A percentile compares a stretch with the other conserved stretches of the same genome.
These are phyloP conservation scores for Cephalopterus ornatus DNA, from an alignment of 2,113 vertebrate genomes.

Conservation along the genomic window DNA sequence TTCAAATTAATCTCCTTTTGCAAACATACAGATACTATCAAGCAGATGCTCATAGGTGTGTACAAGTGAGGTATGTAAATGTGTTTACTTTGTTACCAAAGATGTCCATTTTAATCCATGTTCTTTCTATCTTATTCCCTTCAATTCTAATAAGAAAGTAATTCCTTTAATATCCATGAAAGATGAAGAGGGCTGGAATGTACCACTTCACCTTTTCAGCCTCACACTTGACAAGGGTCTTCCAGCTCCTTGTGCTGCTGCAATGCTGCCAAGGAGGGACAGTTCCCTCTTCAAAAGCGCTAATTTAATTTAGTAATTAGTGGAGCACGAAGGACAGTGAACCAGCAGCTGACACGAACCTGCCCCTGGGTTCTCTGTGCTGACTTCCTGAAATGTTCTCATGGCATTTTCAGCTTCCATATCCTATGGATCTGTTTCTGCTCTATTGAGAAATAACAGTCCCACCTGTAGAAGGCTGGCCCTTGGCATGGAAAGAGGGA, in stretches of 20 bases:
- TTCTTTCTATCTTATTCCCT: background rate
- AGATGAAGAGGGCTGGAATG: background rate
- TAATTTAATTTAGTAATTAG: background rate
- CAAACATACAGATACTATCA: background rate
- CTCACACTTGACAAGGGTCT: background rate
- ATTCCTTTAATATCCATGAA: background rate
- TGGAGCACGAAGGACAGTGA: background rate
- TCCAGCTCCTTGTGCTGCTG: background rate
- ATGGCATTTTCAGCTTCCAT: background rate
- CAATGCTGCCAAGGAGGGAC: background rate
- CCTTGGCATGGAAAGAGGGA: background rate
- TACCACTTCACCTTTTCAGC: background rate
- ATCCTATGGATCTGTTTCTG: background rate
- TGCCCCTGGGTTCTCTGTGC: background rate
- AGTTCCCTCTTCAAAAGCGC: background rate
- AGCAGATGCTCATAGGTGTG: background rate
- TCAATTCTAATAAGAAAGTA: background rate
- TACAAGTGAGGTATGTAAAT: background rate
- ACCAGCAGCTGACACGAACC: constrained; percentile 11
- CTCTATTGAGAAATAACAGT: constrained; percentile 3
- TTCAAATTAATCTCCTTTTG: background rate
- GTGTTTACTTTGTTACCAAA: background rate
- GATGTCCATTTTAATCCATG: background rate
- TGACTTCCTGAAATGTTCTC: background rate
- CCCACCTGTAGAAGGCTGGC: background rate